phyloP scores from a whole-genome alignment of 2,113 vertebrate species.

The Gymnorhina tibicen region DNA sequence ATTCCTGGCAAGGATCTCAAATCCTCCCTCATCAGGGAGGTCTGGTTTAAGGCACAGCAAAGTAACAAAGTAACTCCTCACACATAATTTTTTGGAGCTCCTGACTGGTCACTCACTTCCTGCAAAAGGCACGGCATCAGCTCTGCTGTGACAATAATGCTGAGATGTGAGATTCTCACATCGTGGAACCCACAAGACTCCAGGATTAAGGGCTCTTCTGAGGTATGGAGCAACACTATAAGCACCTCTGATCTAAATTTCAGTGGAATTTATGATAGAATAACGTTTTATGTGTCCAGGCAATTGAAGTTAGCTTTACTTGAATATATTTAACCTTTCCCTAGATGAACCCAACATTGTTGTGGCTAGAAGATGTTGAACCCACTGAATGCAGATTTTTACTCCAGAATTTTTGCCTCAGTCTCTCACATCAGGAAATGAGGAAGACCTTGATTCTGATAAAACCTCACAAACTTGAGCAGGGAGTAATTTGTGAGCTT shows the following conservation, averaged over 20 bases:
- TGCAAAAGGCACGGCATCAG: no score
- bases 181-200: no score
- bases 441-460: background rate
- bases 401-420: background rate
- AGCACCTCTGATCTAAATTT: background rate
- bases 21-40: no score
- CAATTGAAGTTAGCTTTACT: background rate
- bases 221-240: background rate
- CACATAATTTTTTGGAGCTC: no score
- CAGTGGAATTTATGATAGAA: background rate
- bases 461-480: background rate
- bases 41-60: no score
- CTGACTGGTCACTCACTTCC: no score
- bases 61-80: no score
- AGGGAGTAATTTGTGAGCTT: background rate
- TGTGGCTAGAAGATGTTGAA: background rate
- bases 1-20: no score
- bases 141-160: no score
- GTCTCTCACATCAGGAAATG: background rate
- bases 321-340: background rate
- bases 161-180: no score
- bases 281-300: background rate
- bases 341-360: background rate
- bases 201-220: background rate
- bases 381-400: background rate